phyloP scores from a whole-genome alignment of 2,888 invertebrate species.

The Limnephilus marmoratus region DNA sequence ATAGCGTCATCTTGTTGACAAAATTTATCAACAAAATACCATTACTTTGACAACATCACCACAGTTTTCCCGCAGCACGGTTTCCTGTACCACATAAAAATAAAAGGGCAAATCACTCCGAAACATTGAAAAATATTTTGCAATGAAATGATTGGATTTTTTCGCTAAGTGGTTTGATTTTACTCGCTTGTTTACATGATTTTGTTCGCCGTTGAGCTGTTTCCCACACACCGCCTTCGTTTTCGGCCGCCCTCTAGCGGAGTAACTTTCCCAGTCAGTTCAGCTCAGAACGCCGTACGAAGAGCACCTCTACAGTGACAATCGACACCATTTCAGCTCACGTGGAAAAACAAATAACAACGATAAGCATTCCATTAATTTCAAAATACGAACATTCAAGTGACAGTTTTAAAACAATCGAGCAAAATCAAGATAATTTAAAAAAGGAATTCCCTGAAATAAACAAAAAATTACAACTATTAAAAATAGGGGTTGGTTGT shows the following conservation, averaged over 20 bases:
- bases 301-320: conserved; percentile 16
- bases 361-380: not conserved
- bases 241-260: not conserved
- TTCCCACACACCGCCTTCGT: not conserved
- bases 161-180: not conserved
- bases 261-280: not conserved
- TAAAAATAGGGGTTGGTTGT: not conserved
- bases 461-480: not conserved
- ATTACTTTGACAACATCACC: not conserved
- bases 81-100: not conserved
- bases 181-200: not conserved
- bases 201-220: not conserved
- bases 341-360: not conserved
- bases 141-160: not conserved
- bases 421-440: not conserved
- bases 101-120: not conserved
- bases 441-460: not conserved
- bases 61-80: not conserved
- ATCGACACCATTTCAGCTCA: not conserved
- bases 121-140: not conserved
- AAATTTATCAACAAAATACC: not conserved
- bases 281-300: conserved; percentile 25
- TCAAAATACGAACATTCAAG: not conserved
- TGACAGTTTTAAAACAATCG: not conserved
- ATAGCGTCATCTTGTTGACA: not conserved